Conservation (phyloP, 2,113 vertebrate species). For the Abramis brama region DNA sequence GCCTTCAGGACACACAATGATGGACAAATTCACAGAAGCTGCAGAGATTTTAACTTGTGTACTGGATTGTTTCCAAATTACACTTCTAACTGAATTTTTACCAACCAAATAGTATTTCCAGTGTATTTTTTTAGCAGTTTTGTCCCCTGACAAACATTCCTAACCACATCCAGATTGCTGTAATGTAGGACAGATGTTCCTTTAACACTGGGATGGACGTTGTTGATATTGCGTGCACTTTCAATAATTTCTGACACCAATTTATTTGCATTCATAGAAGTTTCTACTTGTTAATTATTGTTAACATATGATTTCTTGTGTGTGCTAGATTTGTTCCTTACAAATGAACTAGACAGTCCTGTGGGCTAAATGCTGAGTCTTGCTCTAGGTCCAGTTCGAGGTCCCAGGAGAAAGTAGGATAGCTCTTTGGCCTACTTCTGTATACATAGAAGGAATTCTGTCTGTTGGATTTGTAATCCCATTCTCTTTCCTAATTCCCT, state of each 20-base stretch:
- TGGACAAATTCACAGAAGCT: neutral
- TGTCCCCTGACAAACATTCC: conserved; percentile 11
- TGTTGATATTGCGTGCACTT: neutral
- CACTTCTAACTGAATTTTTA: neutral
- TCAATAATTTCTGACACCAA: neutral
- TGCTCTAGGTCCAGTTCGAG: neutral
- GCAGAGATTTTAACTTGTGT: neutral
- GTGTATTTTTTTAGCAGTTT: neutral
- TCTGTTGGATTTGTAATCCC: conserved; percentile 27
- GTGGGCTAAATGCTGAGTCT: neutral
- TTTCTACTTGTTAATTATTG: neutral
- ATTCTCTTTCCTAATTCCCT: conserved; percentile 37
- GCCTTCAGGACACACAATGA: neutral
- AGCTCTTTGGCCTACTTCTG: neutral
- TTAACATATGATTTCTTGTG: neutral
- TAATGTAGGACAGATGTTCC: conserved; percentile 32
- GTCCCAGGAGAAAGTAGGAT: neutral
- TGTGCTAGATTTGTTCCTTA: neutral
- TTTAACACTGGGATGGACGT: neutral
- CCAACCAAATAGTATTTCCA: neutral
- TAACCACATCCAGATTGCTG: neutral
- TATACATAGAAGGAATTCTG: neutral
- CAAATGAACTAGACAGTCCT: neutral
- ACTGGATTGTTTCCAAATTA: neutral
- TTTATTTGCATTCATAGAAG: neutral